phyloP scores from a whole-genome alignment of 2,797 vertebrate genomes.

The Amazona finschi region DNA sequence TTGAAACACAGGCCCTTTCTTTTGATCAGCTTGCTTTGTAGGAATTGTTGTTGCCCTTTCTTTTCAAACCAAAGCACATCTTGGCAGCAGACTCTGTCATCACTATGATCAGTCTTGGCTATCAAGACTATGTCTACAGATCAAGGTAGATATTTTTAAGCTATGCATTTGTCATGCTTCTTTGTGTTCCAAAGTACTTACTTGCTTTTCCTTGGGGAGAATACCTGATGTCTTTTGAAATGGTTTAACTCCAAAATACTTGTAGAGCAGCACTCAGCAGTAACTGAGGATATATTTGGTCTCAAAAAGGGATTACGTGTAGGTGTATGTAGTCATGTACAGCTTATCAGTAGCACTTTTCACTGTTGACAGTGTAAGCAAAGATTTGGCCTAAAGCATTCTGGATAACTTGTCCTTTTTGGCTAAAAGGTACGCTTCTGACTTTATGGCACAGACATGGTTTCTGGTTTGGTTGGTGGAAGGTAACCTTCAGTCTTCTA shows the following conservation, averaged over 20 bases:
- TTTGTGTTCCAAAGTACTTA: not conserved
- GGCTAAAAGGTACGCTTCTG: not conserved
- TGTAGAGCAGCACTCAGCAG: not conserved
- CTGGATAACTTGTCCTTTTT: not conserved
- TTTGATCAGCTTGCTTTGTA: not conserved
- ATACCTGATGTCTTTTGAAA: not conserved
- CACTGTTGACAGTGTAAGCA: not conserved
- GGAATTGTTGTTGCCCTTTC: not conserved
- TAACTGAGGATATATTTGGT: not conserved
- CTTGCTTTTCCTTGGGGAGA: not conserved
- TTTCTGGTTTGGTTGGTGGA: not conserved
- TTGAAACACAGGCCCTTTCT: not conserved
- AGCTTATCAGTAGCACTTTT: not conserved
- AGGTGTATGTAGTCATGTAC: not conserved
- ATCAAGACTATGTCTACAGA: not conserved
- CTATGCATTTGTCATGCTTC: not conserved
- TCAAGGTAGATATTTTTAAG: not conserved
- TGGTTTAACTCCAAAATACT: not conserved
- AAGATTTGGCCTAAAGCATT: not conserved
- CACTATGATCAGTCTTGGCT: not conserved
- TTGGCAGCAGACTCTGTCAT: not conserved
- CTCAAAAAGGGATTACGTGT: not conserved
- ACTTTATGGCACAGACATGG: not conserved
- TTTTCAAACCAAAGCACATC: not conserved
- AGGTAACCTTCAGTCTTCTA: not conserved